Evolutionary conservation across 1,140 invertebrate species (phyloP).

Genomic region (Oedothorax gibbosus): DNA sequence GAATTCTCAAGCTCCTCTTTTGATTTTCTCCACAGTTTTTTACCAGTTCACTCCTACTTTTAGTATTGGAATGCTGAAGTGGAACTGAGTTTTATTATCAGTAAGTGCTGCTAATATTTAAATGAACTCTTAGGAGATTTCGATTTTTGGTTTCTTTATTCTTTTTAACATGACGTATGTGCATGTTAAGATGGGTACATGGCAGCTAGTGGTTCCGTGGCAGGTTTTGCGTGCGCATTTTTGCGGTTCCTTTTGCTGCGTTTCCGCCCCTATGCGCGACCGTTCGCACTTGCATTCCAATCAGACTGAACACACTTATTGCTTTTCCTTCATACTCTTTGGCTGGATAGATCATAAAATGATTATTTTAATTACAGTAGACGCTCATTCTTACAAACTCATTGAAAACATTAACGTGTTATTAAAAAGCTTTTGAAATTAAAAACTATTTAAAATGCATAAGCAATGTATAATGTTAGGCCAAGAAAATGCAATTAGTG

Average conservation of each 20-base stretch:
- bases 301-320: conserved; percentile 29
- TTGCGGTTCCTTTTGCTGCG: conserved; percentile 49
- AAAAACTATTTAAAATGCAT: no score
- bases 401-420: no score
- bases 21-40: conserved; percentile 62
- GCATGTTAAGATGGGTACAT: conserved; percentile 50
- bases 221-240: conserved; percentile 9
- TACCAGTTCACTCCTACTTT: conserved; percentile 55
- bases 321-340: no score
- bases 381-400: no score
- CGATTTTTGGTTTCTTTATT: conserved; percentile 7
- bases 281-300: conserved; percentile 35
- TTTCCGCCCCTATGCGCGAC: conserved; percentile 28
- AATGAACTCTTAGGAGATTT: conserved; percentile 55
- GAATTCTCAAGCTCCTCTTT: conserved; percentile 48
- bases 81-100: conserved; percentile 56
- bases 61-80: conserved; percentile 56
- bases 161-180: conserved; percentile 51
- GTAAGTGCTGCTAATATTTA: conserved; percentile 58
- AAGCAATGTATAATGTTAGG: no score
- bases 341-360: no score
- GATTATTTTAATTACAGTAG: no score
- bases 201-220: conserved; percentile 49
- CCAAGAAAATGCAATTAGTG: no score
- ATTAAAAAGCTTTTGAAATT: no score